Evolutionary conservation across 2,113 vertebrate species (phyloP).

Genomic region (Pseudorhombus dupliciocellatus): DNA sequence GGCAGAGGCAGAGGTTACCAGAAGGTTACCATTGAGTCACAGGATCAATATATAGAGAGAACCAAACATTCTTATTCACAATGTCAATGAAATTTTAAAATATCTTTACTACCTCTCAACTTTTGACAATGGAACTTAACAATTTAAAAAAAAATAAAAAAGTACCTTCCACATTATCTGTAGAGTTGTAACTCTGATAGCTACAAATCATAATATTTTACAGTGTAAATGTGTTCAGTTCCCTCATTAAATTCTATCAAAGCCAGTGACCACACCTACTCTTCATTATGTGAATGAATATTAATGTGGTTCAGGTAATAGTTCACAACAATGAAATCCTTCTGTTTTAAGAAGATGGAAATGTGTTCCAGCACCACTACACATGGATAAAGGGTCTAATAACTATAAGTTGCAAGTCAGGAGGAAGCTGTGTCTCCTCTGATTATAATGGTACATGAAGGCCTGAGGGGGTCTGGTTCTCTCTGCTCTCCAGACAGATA

Average conservation of each 20-base stretch:
- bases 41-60: background rate
- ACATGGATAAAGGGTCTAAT: background rate
- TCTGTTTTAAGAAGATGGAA: background rate
- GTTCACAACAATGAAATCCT: background rate
- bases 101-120: no score
- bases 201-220: no score
- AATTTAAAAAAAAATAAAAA: no score
- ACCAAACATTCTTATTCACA: background rate
- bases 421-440: slow-evolving; percentile 9
- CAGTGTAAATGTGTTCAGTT: no score
- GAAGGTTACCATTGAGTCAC: background rate
- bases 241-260: no score
- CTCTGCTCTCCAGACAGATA: slow-evolving; percentile 7
- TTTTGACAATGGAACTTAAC: no score
- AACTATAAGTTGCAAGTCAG: background rate
- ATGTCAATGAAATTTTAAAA: no score
- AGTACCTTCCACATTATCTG: no score
- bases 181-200: no score
- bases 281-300: background rate
- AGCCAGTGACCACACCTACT: background rate
- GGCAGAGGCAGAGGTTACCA: no score
- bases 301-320: background rate
- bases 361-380: background rate
- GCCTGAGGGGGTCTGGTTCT: slow-evolving; percentile 15
- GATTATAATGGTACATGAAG: slow-evolving; percentile 32